These are phyloP conservation scores for Microctenopoma stevenorrisi DNA, from an alignment of 2,797 vertebrate genomes.

Conservation along the genomic window DNA sequence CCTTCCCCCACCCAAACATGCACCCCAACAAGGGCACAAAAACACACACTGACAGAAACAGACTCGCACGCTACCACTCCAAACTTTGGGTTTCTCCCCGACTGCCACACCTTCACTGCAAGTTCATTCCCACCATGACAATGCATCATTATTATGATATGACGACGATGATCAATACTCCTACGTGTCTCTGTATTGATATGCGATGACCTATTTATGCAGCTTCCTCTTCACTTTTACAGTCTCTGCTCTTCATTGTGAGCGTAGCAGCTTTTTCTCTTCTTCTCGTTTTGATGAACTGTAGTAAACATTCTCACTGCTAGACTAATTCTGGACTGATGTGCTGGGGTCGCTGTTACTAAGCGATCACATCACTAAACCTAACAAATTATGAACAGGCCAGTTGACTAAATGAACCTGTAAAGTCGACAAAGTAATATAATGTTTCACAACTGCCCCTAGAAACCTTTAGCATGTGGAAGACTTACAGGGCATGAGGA, in stretches of 20 bases:
- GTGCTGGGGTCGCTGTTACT: background rate
- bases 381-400: no score
- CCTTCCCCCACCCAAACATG: slow-evolving; percentile 25
- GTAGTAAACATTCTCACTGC: slow-evolving; percentile 33
- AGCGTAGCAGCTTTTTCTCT: slow-evolving; percentile 2
- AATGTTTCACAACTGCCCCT: no score
- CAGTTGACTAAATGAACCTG: slow-evolving; percentile 2
- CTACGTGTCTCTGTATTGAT: slow-evolving; percentile 59
- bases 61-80: slow-evolving; percentile 35
- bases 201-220: slow-evolving; percentile 68
- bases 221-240: slow-evolving; percentile 41
- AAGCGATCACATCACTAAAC: background rate
- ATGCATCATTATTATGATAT: slow-evolving; percentile 51
- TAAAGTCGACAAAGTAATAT: background rate
- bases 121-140: slow-evolving; percentile 67
- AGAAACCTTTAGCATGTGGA: no score
- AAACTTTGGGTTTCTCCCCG: slow-evolving; percentile 26
- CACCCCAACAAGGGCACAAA: slow-evolving; percentile 45
- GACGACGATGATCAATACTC: slow-evolving; percentile 46
- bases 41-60: slow-evolving; percentile 38
- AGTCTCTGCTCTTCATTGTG: background rate
- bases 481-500: no score
- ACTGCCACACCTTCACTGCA: slow-evolving; percentile 58
- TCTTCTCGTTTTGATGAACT: slow-evolving; percentile 1
- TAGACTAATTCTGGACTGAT: slow-evolving; percentile 29